Base-by-base conservation (phyloP, 2,888 invertebrate species). In the Cataglyphis altisquamis region DNA sequence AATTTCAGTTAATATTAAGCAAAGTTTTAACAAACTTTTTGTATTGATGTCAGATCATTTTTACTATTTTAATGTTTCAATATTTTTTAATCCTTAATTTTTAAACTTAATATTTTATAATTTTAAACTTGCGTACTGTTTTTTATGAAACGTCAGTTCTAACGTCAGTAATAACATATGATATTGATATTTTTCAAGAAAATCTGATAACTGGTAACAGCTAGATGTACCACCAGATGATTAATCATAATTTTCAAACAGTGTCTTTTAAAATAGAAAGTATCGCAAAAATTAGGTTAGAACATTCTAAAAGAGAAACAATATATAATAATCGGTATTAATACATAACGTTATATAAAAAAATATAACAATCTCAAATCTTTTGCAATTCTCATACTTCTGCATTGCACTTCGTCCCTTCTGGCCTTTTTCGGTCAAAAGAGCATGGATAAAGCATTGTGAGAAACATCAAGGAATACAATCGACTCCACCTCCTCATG, bases 401-500 rank as follows among this genome's bases (percentile, higher is more conserved):
- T 63, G 45, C 48, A 52, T 66, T 75, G 66, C 52, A 52, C 55
- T 39, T 74, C 1, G 75, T 36, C 64, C 21, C 6, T 52, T 41
- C 41, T 4, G 18, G 3, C 1, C 36, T 18, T 18, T n/a, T 21
- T 63, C n/a, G 21, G 2, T 12, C 25, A 29, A 12, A 32, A 41
- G n/a, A 9, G 3, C 25, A 15, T 52, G 52, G 67, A 39, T 52
- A 57, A 70, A 29, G 5, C 29, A 29, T 39, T 12, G 12, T 12
- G 15, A 3, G 25, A 75, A 52, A 66, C 36, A 9, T 21, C 41
- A 15, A 21, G 4, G 15, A 39, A 39, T 48, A 39, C 55, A 48
- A 32, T 57, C 70, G 70, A 70, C 57, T 70, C 57, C 41, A 57
- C 70, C 70, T 57, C 57, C 55, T n/a, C 8, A 15, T 41, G 18